phyloP scores from a whole-genome alignment of 2,113 vertebrate genomes.

The Pachyramphus minor region DNA sequence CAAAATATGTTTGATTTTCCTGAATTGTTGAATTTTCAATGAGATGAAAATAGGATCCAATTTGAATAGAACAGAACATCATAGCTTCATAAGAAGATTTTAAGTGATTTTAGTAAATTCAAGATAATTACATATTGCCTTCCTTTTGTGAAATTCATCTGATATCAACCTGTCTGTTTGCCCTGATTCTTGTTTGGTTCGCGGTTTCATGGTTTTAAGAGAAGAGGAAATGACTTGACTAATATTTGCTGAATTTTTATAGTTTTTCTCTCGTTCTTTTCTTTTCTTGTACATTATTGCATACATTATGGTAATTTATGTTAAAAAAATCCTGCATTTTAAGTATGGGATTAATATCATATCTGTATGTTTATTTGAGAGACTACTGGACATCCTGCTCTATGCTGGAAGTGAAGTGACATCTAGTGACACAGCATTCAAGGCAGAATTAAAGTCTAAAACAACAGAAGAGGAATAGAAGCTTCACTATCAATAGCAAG shows the following conservation, averaged over 20 bases:
- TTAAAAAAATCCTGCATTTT: neutral
- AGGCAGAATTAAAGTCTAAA: neutral
- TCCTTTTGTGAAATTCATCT: neutral
- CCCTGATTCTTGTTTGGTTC: neutral
- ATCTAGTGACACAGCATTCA: no score
- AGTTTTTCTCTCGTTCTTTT: neutral
- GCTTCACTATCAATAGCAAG: neutral
- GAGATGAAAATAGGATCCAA: neutral
- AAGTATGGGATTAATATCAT: neutral
- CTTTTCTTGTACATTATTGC: neutral
- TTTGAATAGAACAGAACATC: neutral
- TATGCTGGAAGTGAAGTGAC: neutral
- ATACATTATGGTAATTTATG: neutral
- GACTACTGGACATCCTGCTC: neutral
- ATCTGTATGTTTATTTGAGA: neutral
- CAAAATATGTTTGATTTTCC: conserved; percentile 39
- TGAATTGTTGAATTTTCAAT: conserved; percentile 9
- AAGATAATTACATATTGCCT: neutral
- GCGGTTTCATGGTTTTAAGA: neutral
- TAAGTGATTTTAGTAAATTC: neutral
- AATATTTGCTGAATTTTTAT: neutral
- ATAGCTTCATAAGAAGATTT: neutral
- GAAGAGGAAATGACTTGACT: neutral
- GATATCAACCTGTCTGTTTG: neutral
- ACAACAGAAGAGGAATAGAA: neutral